These are phyloP conservation scores for Condylura cristata DNA, from an alignment of 2,113 vertebrate genomes.

Conservation along the genomic window DNA sequence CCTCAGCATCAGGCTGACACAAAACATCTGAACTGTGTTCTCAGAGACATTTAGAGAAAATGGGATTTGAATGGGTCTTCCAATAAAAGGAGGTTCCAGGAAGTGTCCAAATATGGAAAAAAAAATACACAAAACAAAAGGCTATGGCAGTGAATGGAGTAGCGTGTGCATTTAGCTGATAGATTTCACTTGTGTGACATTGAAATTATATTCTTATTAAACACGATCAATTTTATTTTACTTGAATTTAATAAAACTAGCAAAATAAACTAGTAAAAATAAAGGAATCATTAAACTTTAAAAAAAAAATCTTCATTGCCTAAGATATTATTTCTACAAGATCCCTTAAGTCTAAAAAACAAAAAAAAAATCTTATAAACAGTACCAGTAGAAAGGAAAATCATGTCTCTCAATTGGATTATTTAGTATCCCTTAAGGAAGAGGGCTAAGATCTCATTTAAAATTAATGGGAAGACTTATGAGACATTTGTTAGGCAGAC, in stretches of 20 bases:
- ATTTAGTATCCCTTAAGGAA: constrained; percentile 33
- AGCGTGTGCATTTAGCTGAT: background rate
- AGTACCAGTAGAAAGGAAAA: constrained; percentile 61
- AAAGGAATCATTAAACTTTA: constrained; percentile 61
- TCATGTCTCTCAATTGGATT: constrained; percentile 39
- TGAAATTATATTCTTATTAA: constrained; percentile 31
- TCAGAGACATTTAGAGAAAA: background rate
- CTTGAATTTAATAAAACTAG: constrained; percentile 33
- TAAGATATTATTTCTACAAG: constrained; percentile 40
- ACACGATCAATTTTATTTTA: constrained; percentile 51
- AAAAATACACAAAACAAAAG: background rate
- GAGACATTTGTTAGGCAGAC: background rate
- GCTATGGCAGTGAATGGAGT: fast-evolving
- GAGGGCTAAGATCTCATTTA: background rate
- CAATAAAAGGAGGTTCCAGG: background rate
- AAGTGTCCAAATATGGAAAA: background rate
- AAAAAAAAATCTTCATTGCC: constrained; percentile 59
- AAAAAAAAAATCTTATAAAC: constrained; percentile 71
- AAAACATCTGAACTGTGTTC: background rate
- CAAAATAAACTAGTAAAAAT: constrained; percentile 21
- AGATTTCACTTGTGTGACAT: background rate
- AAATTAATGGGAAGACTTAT: background rate
- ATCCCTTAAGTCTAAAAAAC: constrained; percentile 51
- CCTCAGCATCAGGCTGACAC: background rate
- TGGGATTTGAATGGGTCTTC: background rate